Conservation (phyloP, 37 sponge, comb jelly and placozoan genomes). For the Mnemiopsis leidyi region DNA sequence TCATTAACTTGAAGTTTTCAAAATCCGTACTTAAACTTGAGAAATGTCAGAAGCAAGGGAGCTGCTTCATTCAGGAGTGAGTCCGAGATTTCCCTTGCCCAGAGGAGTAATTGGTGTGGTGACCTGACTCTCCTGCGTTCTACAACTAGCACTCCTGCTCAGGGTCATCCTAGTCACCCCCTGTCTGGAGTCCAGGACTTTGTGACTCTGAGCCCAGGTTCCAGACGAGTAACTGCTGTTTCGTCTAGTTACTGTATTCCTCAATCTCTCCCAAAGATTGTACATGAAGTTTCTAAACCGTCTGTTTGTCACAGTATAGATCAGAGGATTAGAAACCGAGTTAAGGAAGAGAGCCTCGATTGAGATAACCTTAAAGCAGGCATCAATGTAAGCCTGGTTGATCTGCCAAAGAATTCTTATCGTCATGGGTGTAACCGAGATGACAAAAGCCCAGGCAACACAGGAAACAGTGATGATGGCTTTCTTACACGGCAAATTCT, state of each 20-base stretch:
- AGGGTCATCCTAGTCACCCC: background rate
- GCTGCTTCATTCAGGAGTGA: background rate
- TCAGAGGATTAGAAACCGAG: background rate
- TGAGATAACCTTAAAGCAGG: background rate
- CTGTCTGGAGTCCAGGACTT: background rate
- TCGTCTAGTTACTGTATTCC: background rate
- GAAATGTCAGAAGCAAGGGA: too few relatives aligned
- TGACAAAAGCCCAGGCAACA: conserved; percentile 2
- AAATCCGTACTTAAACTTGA: too few relatives aligned
- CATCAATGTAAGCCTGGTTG: background rate
- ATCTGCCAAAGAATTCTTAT: background rate
- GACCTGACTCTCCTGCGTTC: background rate
- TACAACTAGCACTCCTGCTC: background rate
- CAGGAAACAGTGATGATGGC: background rate
- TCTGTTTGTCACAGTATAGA: background rate
- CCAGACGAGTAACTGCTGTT: background rate
- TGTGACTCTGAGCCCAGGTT: background rate
- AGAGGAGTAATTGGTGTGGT: background rate
- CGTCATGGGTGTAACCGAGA: background rate
- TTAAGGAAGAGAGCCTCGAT: background rate
- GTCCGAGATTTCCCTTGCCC: background rate
- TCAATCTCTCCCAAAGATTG: background rate
- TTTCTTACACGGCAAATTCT: background rate
- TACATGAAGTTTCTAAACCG: conserved; percentile 6
- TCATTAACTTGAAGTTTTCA: too few relatives aligned